Conservation (phyloP, 2,797 vertebrate species). For the Paramormyrops hopkinsi region DNA sequence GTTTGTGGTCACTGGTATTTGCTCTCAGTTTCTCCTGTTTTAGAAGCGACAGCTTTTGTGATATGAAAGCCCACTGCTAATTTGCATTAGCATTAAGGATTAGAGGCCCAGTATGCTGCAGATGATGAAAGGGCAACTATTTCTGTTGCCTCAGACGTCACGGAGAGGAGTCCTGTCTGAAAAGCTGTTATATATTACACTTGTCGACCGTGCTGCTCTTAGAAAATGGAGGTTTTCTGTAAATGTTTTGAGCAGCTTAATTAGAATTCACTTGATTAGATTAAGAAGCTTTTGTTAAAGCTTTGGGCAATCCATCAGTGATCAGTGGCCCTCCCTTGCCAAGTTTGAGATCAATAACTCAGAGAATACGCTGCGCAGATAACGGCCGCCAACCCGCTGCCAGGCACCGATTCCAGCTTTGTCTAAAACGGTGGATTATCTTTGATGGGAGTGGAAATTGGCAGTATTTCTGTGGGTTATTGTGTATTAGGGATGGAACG, state of each 20-base stretch:
- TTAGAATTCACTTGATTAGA: conserved; percentile 19
- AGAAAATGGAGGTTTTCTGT: conserved; percentile 10
- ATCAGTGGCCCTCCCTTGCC: background rate
- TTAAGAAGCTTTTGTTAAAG: conserved; percentile 18
- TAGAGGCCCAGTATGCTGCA: background rate
- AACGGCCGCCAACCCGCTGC: background rate
- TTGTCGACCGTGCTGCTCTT: background rate
- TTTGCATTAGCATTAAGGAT: conserved; percentile 1
- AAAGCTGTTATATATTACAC: conserved; percentile 5
- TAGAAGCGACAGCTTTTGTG: background rate
- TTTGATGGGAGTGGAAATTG: background rate
- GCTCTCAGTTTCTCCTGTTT: background rate
- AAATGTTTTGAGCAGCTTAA: conserved; percentile 21
- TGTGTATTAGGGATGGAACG: background rate
- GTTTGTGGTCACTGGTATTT: background rate
- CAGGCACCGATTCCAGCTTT: background rate
- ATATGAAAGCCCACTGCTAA: background rate
- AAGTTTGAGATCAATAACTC: conserved; percentile 22
- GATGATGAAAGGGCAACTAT: background rate
- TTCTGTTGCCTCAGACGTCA: background rate
- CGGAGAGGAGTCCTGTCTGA: background rate
- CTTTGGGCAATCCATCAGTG: background rate
- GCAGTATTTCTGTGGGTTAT: background rate
- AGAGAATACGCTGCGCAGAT: background rate
- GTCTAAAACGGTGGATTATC: conserved; percentile 14